Base-by-base conservation (phyloP, 2,797 vertebrate genomes). In the Capromys pilorides region DNA sequence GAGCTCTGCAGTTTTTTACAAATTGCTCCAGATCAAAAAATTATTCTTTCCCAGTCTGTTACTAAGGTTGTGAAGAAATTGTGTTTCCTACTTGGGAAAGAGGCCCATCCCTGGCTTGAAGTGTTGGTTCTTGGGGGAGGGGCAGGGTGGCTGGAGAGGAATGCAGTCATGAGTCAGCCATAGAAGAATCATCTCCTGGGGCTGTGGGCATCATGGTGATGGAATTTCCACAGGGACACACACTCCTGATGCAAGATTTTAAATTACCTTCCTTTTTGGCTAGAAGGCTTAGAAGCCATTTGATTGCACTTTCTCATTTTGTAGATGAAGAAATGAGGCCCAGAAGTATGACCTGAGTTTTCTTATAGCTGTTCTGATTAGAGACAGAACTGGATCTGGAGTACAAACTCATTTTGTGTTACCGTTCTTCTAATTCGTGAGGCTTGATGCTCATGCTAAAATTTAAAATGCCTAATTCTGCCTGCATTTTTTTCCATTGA, bases 401-500 rank as follows among this genome's bases (percentile, higher is more conserved):
- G 67, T 13, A 6, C 0, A 3, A 77, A 57, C 26, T 73, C 33
- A 9, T 64, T 24, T 54, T 57, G 28, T 19, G 11, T 45, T 6
- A 28, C 24, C 2, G 0, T 77, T 80, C 33, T 71, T 59, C 41
- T 66, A 39, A 80, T 22, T 67, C 18, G n/a, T 39, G 82, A 81
- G 66, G 33, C 66, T 54, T 41, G 51, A 57, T 86, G 69, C 54
- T 80, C 4, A 0, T 39, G 84, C 45, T 96, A 86, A 94, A 93
- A 85, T 92, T 82, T 64, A 77, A 91, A 88, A 83, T 1, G 12
- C 49, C 69, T 62, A 49, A n/a, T 94, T 95, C 89, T 82, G 80
- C 86, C 69, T 78, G 89, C 59, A 33, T 71, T 90, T 89, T 96
- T 96, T 91, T 87, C 86, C 81, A 0, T 33, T 94, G 90, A 85